Conservation (phyloP, 2,888 invertebrate species). For the Ceratothoa steindachneri region DNA sequence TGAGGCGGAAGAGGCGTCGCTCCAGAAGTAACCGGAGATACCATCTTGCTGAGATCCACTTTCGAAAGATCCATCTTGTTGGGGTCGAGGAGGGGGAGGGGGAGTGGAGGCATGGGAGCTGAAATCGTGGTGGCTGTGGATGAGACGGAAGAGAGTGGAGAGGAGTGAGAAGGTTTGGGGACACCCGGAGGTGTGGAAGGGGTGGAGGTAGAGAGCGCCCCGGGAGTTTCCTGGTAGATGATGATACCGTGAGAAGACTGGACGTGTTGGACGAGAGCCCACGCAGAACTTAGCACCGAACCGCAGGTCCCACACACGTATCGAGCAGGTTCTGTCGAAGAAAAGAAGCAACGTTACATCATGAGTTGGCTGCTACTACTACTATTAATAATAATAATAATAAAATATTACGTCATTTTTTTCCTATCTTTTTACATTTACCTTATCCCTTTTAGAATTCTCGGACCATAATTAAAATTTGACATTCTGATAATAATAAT, state of each 20-base stretch:
- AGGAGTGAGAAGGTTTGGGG: slow-evolving; percentile 42
- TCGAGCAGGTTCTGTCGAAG: slow-evolving; percentile 81
- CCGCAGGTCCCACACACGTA: slow-evolving; percentile 93
- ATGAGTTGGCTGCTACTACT: too few species aligned
- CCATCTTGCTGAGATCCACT: slow-evolving; percentile 43
- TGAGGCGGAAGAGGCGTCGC: slow-evolving; percentile 43
- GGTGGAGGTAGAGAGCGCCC: slow-evolving; percentile 40
- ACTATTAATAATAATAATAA: too few species aligned
- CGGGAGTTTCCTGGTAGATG: slow-evolving; percentile 63
- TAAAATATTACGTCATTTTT: too few species aligned
- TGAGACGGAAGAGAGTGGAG: slow-evolving; percentile 40
- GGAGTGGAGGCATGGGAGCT: slow-evolving; percentile 48
- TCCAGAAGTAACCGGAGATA: slow-evolving; percentile 36
- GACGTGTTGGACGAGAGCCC: slow-evolving; percentile 90
- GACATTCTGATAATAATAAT: too few species aligned
- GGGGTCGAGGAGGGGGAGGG: slow-evolving; percentile 48
- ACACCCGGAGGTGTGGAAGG: slow-evolving; percentile 43
- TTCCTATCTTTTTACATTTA: too few species aligned
- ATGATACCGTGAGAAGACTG: slow-evolving; percentile 90
- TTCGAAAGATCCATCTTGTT: slow-evolving; percentile 43
- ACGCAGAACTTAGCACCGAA: slow-evolving; percentile 84
- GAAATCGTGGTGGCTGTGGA: slow-evolving; percentile 42
- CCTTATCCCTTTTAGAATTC: too few species aligned
- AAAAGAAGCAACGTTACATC: slow-evolving; percentile 23
- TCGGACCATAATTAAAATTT: too few species aligned